phyloP scores from a whole-genome alignment of 2,113 vertebrate species.

The Coturnix japonica region DNA sequence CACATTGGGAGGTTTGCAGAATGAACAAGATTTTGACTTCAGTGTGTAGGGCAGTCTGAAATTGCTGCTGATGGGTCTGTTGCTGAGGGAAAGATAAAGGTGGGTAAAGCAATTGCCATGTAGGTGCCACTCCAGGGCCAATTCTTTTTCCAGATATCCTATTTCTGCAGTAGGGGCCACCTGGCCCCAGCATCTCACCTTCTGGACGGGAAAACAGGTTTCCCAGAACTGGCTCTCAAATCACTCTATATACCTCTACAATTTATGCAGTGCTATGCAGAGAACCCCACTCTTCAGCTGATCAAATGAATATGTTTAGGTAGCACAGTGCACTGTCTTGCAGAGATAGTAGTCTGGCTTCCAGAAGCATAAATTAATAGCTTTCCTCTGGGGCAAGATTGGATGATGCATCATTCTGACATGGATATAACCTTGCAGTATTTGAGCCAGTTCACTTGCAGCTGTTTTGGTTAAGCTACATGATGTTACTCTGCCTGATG shows the following conservation, averaged over 20 bases:
- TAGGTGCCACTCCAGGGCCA: background rate
- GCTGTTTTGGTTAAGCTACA: background rate
- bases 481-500: background rate
- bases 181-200: background rate
- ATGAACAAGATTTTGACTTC: background rate
- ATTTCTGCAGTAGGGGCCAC: background rate
- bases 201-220: background rate
- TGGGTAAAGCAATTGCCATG: background rate
- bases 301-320: background rate
- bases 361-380: constrained; percentile 21
- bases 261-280: background rate
- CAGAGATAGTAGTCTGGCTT: background rate
- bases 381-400: background rate
- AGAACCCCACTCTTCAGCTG: background rate
- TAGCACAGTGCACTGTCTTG: background rate
- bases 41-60: background rate
- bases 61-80: background rate
- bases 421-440: background rate
- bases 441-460: constrained; percentile 17
- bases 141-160: background rate
- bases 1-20: background rate
- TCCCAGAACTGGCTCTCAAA: background rate
- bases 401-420: background rate
- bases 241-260: background rate
- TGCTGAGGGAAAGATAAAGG: background rate